phyloP scores from a whole-genome alignment of 2,797 vertebrate species.

The Sparidentex hasta region DNA sequence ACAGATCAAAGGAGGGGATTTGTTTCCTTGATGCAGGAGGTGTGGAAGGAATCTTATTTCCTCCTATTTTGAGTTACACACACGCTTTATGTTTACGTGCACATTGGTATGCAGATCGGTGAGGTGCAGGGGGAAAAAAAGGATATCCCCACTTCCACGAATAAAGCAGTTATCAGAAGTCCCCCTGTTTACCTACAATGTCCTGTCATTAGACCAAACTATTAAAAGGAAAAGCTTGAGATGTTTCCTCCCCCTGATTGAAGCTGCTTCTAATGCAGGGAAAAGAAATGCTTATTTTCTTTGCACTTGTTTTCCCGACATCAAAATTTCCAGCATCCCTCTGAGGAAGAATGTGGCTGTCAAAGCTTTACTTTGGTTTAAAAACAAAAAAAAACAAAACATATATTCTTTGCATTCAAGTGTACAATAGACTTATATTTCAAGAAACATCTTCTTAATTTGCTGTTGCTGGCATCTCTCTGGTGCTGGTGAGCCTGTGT shows the following conservation, averaged over 20 bases:
- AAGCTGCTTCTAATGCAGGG: neutral
- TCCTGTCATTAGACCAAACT: neutral
- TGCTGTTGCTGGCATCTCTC: constrained; percentile 7
- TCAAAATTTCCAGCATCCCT: constrained; percentile 18
- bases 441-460: neutral
- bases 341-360: constrained; percentile 13
- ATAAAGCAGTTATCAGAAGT: neutral
- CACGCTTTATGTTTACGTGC: neutral
- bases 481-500: neutral
- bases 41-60: constrained; percentile 30
- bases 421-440: constrained; percentile 1
- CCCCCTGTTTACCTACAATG: neutral
- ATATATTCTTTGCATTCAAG: constrained; percentile 8
- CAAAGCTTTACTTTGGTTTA: constrained; percentile 9
- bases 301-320: constrained; percentile 8
- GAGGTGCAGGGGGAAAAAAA: neutral
- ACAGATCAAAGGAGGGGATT: constrained; percentile 55
- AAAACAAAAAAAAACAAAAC: neutral
- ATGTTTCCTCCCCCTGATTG: neutral
- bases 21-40: constrained; percentile 27
- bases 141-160: neutral
- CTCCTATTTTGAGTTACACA: constrained; percentile 9
- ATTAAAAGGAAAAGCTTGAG: neutral
- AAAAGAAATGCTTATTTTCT: constrained; percentile 40
- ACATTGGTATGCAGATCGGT: constrained; percentile 14